Evolutionary conservation across 2,888 invertebrate genomes (phyloP), one percentile per base, ranked within the genome.

Genomic region (Aquatica leii): DNA sequence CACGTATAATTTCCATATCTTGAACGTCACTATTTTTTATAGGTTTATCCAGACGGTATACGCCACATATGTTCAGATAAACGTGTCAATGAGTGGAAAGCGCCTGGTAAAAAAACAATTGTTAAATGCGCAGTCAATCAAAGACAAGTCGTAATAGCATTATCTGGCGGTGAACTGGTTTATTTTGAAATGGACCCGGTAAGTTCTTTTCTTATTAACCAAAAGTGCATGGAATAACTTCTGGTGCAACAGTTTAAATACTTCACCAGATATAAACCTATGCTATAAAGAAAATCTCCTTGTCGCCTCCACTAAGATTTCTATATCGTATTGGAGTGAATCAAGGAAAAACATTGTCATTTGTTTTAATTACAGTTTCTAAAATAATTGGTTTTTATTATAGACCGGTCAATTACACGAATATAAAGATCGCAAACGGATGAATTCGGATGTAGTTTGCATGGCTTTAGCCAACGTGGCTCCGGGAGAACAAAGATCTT

Each of bases 111-210:
- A 81, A 96, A 97, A 75, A 93, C 93, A 0, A 99, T 99, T 62
- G 93, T 96, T 0, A 95, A 95, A 81, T 99, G 98, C 82, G 98
- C 99, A 0, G 96, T 99, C 14, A 99, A 99, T 84, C 95, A 97
- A 80, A 86, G 98, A 65, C 99, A 99, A 84, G 98, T 99, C 24
- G 98, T 98, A 0, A 98, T 99, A 69, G 98, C 99, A 1, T 84
- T 99, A 48, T 95, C 96, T 35, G 98, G 98, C 1, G 96, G 98
- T 37, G 99, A 99, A 84, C 85, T 99, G 64, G 97, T 99, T 43
- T 99, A 98, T 84, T 99, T 99, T 81, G 98, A 99, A 86, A 96
- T 99, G 97, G 98, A 99, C 82, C 93, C 96, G 71, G 97, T 97
- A 87, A 90, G 93, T 86, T 24, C 9, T 20, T 3, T 43, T 14